These are phyloP conservation scores for Xenentodon cancila DNA, from an alignment of 2,797 vertebrate species.

Conservation along the genomic window DNA sequence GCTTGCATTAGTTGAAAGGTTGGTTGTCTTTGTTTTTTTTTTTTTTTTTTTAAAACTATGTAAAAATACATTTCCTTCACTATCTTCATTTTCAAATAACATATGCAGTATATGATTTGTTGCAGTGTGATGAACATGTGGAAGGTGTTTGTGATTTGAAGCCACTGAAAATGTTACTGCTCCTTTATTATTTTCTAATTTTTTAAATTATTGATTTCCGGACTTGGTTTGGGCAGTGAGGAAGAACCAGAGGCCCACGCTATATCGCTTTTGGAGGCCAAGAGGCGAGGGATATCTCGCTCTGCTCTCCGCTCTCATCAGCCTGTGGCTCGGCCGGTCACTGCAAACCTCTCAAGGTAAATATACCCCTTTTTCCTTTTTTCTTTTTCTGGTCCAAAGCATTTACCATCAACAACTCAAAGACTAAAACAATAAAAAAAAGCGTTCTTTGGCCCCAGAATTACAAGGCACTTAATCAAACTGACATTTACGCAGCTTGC, in stretches of 20 bases:
- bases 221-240: slow-evolving; percentile 64
- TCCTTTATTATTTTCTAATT: no score
- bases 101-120: neutral
- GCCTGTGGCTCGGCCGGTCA: slow-evolving; percentile 93
- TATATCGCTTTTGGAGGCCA: slow-evolving; percentile 86
- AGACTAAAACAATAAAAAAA: no score
- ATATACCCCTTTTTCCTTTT: neutral
- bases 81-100: neutral
- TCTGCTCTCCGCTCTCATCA: slow-evolving; percentile 95
- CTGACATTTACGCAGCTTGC: no score
- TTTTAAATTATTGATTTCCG: neutral
- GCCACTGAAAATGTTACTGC: neutral
- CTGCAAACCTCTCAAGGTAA: slow-evolving; percentile 90
- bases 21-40: neutral
- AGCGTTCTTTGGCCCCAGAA: no score
- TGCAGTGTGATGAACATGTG: neutral
- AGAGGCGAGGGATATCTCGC: slow-evolving; percentile 90
- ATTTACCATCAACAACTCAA: neutral
- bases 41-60: neutral
- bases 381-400: neutral
- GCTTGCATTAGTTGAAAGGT: neutral
- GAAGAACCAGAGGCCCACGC: slow-evolving; percentile 74
- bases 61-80: neutral
- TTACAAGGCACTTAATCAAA: no score
- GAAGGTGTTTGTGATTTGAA: neutral